These are phyloP conservation scores for Neopipo cinnamomea DNA, from an alignment of 2,113 vertebrate species.

Conservation along the genomic window DNA sequence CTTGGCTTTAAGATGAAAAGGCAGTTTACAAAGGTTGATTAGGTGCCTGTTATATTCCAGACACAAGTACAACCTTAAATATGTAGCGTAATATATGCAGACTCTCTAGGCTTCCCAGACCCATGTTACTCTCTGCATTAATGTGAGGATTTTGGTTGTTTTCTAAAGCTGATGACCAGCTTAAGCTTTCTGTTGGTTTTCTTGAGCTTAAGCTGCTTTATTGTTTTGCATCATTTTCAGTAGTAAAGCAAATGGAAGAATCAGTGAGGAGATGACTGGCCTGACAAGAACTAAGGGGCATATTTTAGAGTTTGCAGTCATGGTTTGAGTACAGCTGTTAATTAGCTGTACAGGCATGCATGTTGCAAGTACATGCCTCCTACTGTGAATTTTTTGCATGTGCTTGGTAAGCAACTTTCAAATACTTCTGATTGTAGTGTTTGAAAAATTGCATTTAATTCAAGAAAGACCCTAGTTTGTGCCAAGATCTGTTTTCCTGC, in stretches of 20 bases:
- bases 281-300: neutral
- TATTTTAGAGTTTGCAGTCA: neutral
- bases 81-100: conserved; percentile 5
- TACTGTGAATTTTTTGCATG: conserved; percentile 35
- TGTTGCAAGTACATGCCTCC: conserved; percentile 25
- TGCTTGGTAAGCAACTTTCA: conserved; percentile 47
- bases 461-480: neutral
- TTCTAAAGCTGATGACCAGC: neutral
- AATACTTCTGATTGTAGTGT: conserved; percentile 5
- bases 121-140: neutral
- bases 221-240: neutral
- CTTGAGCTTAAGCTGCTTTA: neutral
- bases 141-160: conserved; percentile 5
- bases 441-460: conserved; percentile 40
- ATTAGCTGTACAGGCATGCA: conserved; percentile 20
- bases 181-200: conserved; percentile 11
- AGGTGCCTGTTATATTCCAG: conserved; percentile 42
- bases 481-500: conserved; percentile 27
- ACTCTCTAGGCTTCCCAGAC: conserved; percentile 4
- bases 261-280: neutral
- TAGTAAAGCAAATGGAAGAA: neutral
- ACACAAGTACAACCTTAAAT: conserved; percentile 25
- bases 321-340: conserved; percentile 3
- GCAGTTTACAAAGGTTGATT: conserved; percentile 34
- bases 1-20: conserved; percentile 51